Conservation (phyloP, 30 jellyfish, hydroid and myxozoan genomes). For the Cassiopea andromeda region DNA sequence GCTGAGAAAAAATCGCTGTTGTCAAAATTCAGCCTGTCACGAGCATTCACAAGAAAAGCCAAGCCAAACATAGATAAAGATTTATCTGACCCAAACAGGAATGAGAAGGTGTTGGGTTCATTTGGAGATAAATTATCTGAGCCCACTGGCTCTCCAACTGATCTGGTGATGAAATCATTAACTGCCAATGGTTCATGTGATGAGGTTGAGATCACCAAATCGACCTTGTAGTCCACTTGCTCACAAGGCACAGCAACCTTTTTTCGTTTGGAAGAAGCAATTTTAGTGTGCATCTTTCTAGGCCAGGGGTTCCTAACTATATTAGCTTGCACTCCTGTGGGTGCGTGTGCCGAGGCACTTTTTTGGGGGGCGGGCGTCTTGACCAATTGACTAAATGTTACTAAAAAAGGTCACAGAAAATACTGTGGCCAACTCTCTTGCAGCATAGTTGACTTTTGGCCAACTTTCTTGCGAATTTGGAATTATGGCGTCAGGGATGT, state of each 20-base stretch:
- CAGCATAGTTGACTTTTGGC: too few species aligned
- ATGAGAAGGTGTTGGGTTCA: too few species aligned
- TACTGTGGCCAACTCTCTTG: too few species aligned
- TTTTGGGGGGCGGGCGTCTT: too few species aligned
- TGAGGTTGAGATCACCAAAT: background rate
- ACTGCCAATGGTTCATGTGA: background rate
- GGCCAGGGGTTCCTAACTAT: too few species aligned
- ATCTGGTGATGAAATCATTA: background rate
- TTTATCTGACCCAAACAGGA: background rate
- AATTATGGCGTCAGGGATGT: too few species aligned
- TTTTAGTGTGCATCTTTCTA: too few species aligned
- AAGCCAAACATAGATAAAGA: background rate
- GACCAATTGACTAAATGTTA: too few species aligned
- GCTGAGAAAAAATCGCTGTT: slow-evolving; percentile 7
- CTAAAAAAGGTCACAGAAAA: too few species aligned
- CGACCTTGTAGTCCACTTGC: background rate
- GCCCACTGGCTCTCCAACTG: background rate
- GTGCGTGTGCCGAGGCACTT: background rate
- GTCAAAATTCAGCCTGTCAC: background rate
- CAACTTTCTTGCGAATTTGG: too few species aligned
- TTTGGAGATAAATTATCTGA: too few species aligned
- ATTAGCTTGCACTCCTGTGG: background rate
- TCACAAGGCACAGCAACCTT: too few species aligned
- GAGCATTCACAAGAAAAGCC: background rate
- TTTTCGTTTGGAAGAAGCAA: background rate